phyloP scores from a whole-genome alignment of 2,797 vertebrate genomes.

The Cetoscarus ocellatus region DNA sequence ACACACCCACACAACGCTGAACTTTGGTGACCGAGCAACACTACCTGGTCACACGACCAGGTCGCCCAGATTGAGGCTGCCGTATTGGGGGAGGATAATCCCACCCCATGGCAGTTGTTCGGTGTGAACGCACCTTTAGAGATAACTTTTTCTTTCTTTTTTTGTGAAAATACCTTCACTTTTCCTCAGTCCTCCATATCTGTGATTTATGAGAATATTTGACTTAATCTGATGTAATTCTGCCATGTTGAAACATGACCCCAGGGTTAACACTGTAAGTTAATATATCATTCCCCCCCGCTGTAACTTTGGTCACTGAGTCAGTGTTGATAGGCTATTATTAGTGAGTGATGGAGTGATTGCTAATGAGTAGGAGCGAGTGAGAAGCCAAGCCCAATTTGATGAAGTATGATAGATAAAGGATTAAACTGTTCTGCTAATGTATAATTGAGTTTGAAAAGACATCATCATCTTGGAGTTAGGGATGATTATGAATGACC shows the following conservation, averaged over 20 bases:
- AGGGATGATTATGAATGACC: constrained; percentile 73
- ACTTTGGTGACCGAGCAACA: too few species aligned
- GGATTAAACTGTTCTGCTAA: constrained; percentile 77
- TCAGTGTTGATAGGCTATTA: constrained; percentile 84
- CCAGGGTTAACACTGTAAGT: constrained; percentile 75
- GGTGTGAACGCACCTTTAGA: too few species aligned
- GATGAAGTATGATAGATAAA: constrained; percentile 86
- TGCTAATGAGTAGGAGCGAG: constrained; percentile 79
- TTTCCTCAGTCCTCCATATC: constrained; percentile 30
- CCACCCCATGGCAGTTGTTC: too few species aligned
- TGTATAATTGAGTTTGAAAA: constrained; percentile 85
- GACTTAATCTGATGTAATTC: constrained; percentile 66
- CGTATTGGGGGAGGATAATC: too few species aligned
- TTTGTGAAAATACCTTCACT: constrained; percentile 21
- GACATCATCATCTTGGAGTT: constrained; percentile 76
- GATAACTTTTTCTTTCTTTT: not conserved
- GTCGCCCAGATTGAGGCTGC: too few species aligned
- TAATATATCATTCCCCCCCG: constrained; percentile 83
- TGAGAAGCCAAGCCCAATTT: constrained; percentile 68
- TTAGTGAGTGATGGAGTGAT: constrained; percentile 84
- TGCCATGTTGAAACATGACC: constrained; percentile 67
- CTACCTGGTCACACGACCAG: too few species aligned
- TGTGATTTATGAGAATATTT: constrained; percentile 61
- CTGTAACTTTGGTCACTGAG: constrained; percentile 79
- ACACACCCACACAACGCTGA: too few species aligned